These are phyloP conservation scores for Rhyzopertha dominica DNA, from an alignment of 1,140 invertebrate species.

Conservation along the genomic window DNA sequence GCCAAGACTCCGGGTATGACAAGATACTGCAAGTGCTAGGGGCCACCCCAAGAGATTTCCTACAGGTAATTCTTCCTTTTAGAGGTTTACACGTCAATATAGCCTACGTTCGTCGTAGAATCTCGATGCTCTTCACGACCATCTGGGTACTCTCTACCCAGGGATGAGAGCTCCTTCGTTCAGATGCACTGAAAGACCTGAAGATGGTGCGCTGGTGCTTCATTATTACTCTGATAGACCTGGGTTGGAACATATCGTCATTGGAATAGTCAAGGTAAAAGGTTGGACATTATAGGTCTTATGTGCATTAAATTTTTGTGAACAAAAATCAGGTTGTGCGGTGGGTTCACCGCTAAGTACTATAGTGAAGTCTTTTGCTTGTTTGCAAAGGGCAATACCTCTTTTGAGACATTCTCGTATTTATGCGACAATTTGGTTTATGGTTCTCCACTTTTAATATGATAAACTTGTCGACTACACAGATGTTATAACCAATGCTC, in stretches of 20 bases:
- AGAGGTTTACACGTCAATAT: not conserved
- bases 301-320: not conserved
- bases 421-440: too few relatives aligned
- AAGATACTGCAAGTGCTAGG: slow-evolving; percentile 89
- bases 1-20: slow-evolving; percentile 90
- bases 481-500: too few relatives aligned
- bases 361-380: too few relatives aligned
- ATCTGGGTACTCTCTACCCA: slow-evolving; percentile 86
- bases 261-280: slow-evolving; percentile 87
- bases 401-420: too few relatives aligned
- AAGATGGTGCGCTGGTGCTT: slow-evolving; percentile 79
- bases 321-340: too few relatives aligned
- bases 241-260: slow-evolving; percentile 89
- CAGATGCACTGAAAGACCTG: slow-evolving; percentile 77
- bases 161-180: slow-evolving; percentile 92
- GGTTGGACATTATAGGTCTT: too few relatives aligned
- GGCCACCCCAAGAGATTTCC: slow-evolving; percentile 85
- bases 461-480: too few relatives aligned
- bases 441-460: too few relatives aligned
- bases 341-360: not conserved
- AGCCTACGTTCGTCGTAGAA: slow-evolving; percentile 56
- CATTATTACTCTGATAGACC: slow-evolving; percentile 92
- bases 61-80: slow-evolving; percentile 63
- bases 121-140: slow-evolving; percentile 89
- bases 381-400: too few relatives aligned